phyloP scores from a whole-genome alignment of 2,888 invertebrate species.

The Baronia brevicornis region DNA sequence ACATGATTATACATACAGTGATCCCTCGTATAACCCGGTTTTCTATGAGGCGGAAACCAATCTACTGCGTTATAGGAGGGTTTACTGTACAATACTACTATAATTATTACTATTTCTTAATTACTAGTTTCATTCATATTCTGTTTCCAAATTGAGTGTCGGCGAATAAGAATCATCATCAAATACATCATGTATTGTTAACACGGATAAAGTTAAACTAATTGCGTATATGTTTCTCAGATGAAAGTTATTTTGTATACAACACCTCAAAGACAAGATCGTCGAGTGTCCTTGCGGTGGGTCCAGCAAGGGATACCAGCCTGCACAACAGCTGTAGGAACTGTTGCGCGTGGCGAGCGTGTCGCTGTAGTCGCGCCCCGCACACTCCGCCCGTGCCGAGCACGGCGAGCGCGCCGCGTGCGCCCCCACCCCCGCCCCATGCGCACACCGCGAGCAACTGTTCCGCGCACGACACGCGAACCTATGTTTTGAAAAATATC shows the following conservation, averaged over 20 bases:
- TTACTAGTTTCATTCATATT: too few species aligned
- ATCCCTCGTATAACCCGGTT: too few species aligned
- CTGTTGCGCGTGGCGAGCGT: slow-evolving; percentile 85
- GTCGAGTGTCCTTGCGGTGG: slow-evolving; percentile 82
- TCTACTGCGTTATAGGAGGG: too few species aligned
- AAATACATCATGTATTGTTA: too few species aligned
- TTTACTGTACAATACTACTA: too few species aligned
- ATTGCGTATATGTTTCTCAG: background rate
- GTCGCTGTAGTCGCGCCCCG: slow-evolving; percentile 69
- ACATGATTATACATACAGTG: too few species aligned
- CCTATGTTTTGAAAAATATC: too few species aligned
- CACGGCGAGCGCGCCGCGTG: slow-evolving; percentile 48
- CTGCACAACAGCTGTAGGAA: slow-evolving; percentile 84
- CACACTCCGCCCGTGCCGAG: slow-evolving; percentile 50
- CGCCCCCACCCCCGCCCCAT: slow-evolving; percentile 79
- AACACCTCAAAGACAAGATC: slow-evolving; percentile 57
- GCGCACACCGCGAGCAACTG: slow-evolving; percentile 90
- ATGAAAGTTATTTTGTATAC: background rate
- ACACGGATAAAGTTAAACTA: too few species aligned
- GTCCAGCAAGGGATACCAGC: slow-evolving; percentile 80
- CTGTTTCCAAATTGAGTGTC: too few species aligned
- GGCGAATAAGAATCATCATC: too few species aligned
- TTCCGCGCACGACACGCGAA: slow-evolving; percentile 87
- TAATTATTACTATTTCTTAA: too few species aligned
- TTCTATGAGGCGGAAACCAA: too few species aligned